phyloP scores from a whole-genome alignment of 2,797 vertebrate genomes.

The Helarctos malayanus region DNA sequence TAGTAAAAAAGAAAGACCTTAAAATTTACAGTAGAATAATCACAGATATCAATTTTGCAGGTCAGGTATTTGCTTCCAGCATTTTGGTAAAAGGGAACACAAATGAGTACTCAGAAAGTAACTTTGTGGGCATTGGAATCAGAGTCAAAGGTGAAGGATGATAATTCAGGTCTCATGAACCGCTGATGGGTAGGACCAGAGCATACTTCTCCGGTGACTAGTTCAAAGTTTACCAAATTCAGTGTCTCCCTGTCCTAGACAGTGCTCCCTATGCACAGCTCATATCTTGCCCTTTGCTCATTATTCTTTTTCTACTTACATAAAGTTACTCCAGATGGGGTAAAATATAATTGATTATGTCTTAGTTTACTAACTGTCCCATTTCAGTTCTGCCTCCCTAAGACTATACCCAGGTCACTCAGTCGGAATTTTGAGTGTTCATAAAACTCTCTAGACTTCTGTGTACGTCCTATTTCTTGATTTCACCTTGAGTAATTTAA shows the following conservation, averaged over 20 bases:
- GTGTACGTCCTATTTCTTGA: not conserved
- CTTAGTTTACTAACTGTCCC: constrained; percentile 17
- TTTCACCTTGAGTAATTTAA: constrained; percentile 34
- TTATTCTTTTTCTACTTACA: not conserved
- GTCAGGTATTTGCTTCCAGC: not conserved
- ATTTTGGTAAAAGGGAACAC: not conserved
- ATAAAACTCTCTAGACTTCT: not conserved
- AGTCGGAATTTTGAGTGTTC: not conserved
- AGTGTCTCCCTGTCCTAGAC: not conserved
- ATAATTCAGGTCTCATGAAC: not conserved
- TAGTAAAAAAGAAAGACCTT: not conserved
- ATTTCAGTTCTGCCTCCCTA: not conserved
- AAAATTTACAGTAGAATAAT: not conserved
- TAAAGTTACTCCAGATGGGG: not conserved
- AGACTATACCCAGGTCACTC: not conserved
- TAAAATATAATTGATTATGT: not conserved
- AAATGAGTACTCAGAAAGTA: constrained; percentile 8
- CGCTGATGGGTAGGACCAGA: not conserved
- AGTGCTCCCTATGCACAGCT: not conserved
- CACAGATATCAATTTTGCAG: not conserved
- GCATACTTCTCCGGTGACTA: not conserved
- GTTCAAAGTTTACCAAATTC: not conserved
- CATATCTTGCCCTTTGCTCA: not conserved
- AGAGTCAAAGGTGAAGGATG: not conserved
- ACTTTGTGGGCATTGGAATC: not conserved